Evolutionary conservation across 2,797 vertebrate species (phyloP), one percentile per base, ranked within the genome.

Genomic region (Acrossocheilus fasciatus): DNA sequence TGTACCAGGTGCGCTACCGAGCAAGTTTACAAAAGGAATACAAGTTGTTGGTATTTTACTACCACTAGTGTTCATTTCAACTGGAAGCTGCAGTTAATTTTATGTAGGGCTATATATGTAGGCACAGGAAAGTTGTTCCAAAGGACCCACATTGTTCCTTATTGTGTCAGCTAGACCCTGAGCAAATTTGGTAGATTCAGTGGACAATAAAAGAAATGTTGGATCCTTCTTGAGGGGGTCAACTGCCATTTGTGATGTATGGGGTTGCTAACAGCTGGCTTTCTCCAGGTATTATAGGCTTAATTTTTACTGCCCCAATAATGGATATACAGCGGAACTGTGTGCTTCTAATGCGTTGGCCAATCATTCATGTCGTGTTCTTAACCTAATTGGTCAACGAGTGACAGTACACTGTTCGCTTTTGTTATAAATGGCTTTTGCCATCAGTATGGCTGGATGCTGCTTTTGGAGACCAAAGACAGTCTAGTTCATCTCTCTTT

Each of bases 401-500:
- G 78, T 50, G 81, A 86, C 39, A n/a, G 30, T 45, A 4, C 57
- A 82, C 59, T 8, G 41, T 79, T 82, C 14, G 2, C 69, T 72
- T 69, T 68, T 73, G 59, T 57, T 84, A 85, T 83, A 79, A 85
- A 84, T 77, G 75, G 88, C 89, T 85, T 86, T 70, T 91, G 83
- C 89, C 86, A 81, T 76, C 62, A 72, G 82, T 84, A 87, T 90
- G 83, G 90, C 91, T 89, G 86, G 87, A 88, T 70, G 82, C 79
- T 80, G 74, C 74, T 50, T 85, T 52, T 79, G 30, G 50, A 79
- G 78, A 89, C 88, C 87, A 45, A 73, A 90, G 84, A 85, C 59
- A 86, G 74, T 88, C 83, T 91, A 89, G 91, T 91, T 90, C 86
- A 89, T 91, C 81, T 86, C 84, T 73, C 54, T 76, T 59, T 88